phyloP scores from a whole-genome alignment of 2,888 invertebrate genomes.

The Gryllus longicercus region DNA sequence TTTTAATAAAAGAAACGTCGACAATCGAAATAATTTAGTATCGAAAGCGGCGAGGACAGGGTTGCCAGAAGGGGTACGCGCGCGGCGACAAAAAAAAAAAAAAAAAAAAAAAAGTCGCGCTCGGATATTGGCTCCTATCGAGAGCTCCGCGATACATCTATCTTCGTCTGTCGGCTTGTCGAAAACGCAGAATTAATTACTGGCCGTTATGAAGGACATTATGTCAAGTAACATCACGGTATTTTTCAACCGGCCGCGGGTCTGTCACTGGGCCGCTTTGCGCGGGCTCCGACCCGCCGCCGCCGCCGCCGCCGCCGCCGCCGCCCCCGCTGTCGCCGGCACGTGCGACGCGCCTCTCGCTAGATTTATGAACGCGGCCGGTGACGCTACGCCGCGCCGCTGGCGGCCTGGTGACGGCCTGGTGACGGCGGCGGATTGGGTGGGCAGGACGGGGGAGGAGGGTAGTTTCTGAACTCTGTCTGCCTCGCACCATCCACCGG shows the following conservation, averaged over 20 bases:
- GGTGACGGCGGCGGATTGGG: not conserved
- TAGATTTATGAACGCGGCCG: not conserved
- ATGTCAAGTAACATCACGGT: conserved; percentile 17
- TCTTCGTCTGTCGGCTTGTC: conserved; percentile 2
- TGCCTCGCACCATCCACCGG: not conserved
- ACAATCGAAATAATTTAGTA: conserved; percentile 10
- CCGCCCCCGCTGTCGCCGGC: not conserved
- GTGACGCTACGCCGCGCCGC: not conserved
- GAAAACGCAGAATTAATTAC: conserved; percentile 17
- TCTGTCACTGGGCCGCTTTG: not conserved
- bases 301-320: not conserved
- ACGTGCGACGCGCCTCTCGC: not conserved
- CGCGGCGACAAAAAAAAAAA: not conserved
- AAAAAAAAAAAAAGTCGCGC: not conserved
- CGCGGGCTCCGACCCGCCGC: not conserved
- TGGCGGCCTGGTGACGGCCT: not conserved
- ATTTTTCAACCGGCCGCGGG: conserved; percentile 8
- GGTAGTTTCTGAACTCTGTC: not conserved
- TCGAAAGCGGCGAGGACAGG: conserved; percentile 4
- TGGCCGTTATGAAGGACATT: conserved; percentile 8
- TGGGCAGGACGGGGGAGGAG: too few relatives aligned
- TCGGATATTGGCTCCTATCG: conserved; percentile 17
- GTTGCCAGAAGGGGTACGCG: not conserved
- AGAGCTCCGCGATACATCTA: not conserved
- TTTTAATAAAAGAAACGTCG: conserved; percentile 17